These are phyloP conservation scores for Apis laboriosa DNA, from an alignment of 1,140 invertebrate genomes.

Conservation along the genomic window DNA sequence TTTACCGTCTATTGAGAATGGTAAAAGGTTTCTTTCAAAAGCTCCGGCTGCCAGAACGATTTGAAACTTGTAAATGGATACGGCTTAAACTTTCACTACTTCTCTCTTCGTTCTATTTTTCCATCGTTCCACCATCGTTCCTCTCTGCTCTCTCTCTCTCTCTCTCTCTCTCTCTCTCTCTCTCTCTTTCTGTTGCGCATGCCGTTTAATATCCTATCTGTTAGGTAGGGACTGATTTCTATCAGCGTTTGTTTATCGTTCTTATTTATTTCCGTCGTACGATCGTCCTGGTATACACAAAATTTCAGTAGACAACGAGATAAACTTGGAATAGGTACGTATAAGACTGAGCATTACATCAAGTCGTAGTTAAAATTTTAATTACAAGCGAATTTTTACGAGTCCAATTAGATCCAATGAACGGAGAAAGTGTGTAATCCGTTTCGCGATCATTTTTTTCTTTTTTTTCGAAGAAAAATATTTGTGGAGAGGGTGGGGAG, in stretches of 20 bases:
- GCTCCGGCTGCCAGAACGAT: conserved; percentile 69
- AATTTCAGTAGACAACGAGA: too few species aligned
- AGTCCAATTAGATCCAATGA: neutral
- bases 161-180: too few species aligned
- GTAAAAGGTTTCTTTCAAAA: conserved; percentile 75
- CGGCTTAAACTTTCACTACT: conserved; percentile 61
- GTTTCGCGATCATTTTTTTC: neutral
- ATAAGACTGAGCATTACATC: too few species aligned
- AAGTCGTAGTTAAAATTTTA: neutral
- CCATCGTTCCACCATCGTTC: too few species aligned
- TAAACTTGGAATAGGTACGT: neutral
- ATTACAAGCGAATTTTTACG: conserved; percentile 20
- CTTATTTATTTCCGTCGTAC: neutral
- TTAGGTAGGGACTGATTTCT: conserved; percentile 35
- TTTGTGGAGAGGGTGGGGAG: neutral
- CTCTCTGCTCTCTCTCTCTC: too few species aligned
- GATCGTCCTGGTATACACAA: neutral
- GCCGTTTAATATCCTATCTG: conserved; percentile 15
- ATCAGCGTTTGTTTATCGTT: conserved; percentile 50
- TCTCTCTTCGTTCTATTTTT: conserved; percentile 19
- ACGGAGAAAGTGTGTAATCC: neutral
- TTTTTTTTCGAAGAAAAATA: neutral
- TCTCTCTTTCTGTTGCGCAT: too few species aligned
- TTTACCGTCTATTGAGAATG: conserved; percentile 73
- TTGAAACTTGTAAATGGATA: conserved; percentile 74